These are phyloP conservation scores for Muraenolepis orangiensis DNA, from an alignment of 2,797 vertebrate genomes.

Conservation along the genomic window DNA sequence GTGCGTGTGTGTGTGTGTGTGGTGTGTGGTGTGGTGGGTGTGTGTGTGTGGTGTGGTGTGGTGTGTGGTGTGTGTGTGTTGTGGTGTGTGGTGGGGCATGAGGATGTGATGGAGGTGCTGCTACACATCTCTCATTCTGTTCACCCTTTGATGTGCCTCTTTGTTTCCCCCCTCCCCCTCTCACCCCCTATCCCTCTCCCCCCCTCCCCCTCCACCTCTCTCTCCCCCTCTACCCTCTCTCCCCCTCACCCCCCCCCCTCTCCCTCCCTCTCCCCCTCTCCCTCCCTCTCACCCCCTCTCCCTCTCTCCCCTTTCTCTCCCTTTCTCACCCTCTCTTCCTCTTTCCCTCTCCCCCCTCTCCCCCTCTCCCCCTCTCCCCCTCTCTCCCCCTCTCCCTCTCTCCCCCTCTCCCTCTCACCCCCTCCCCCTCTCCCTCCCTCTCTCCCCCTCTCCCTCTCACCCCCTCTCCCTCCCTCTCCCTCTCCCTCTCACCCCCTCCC, in stretches of 20 bases:
- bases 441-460: conserved; percentile 16
- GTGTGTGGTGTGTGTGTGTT: no score
- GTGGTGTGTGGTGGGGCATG: not conserved
- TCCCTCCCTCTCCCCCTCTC: conserved; percentile 9
- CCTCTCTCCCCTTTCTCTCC: conserved; percentile 30
- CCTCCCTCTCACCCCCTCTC: conserved; percentile 16
- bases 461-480: conserved; percentile 1
- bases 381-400: not conserved
- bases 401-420: conserved; percentile 20
- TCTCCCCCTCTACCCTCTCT: conserved; percentile 7
- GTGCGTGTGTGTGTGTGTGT: not conserved
- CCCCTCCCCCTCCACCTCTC: not conserved
- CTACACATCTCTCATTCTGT: conserved; percentile 26
- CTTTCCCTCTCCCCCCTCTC: not conserved
- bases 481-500: no score
- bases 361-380: conserved; percentile 19
- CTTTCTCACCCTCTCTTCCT: conserved; percentile 21
- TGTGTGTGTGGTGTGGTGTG: no score
- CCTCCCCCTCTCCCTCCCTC: not conserved
- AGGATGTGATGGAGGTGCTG: conserved; percentile 31
- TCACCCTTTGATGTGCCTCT: conserved; percentile 51
- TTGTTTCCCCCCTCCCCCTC: conserved; percentile 34
- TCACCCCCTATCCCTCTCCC: conserved; percentile 1
- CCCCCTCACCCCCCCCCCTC: conserved; percentile 14
- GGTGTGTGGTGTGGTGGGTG: no score